phyloP scores from a whole-genome alignment of 2,113 vertebrate species.

The Caranx ignobilis region DNA sequence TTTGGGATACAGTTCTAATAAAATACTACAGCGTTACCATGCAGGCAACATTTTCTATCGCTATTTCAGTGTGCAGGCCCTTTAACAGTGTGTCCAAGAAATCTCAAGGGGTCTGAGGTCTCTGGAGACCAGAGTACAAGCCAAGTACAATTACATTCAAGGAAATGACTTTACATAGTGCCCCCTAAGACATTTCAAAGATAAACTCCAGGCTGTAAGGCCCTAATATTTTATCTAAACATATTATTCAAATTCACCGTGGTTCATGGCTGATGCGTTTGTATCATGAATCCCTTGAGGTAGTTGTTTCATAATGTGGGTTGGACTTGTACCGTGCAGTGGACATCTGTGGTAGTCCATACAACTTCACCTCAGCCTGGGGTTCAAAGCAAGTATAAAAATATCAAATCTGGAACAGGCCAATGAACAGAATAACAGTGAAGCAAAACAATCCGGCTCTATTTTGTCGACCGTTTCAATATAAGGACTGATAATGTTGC shows the following conservation, averaged over 20 bases:
- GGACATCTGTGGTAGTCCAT: slow-evolving; percentile 47
- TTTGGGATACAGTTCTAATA: slow-evolving; percentile 17
- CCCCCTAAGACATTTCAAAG: slow-evolving; percentile 49
- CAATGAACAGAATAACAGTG: slow-evolving; percentile 6
- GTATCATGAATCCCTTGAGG: slow-evolving; percentile 53
- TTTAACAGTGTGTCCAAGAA: slow-evolving; percentile 44
- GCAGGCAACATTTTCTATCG: slow-evolving; percentile 25
- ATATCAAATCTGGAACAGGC: slow-evolving; percentile 21
- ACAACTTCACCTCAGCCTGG: slow-evolving; percentile 36
- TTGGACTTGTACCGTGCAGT: background rate
- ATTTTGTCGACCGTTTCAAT: slow-evolving; percentile 1
- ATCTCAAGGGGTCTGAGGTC: slow-evolving; percentile 48
- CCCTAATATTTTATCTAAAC: slow-evolving; percentile 63
- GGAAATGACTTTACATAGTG: slow-evolving; percentile 55
- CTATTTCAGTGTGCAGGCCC: slow-evolving; percentile 24
- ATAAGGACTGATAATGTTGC: slow-evolving; percentile 14
- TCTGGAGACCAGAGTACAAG: slow-evolving; percentile 55
- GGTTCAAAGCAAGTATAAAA: slow-evolving; percentile 17
- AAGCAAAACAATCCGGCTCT: background rate
- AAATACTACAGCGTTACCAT: background rate
- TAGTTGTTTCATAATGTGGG: slow-evolving; percentile 41
- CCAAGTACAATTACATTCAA: slow-evolving; percentile 60
- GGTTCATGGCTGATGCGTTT: slow-evolving; percentile 53
- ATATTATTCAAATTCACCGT: slow-evolving; percentile 55
- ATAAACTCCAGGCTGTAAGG: slow-evolving; percentile 28